Conservation (phyloP, 2,113 vertebrate species). For the Bujurquina vittata region DNA sequence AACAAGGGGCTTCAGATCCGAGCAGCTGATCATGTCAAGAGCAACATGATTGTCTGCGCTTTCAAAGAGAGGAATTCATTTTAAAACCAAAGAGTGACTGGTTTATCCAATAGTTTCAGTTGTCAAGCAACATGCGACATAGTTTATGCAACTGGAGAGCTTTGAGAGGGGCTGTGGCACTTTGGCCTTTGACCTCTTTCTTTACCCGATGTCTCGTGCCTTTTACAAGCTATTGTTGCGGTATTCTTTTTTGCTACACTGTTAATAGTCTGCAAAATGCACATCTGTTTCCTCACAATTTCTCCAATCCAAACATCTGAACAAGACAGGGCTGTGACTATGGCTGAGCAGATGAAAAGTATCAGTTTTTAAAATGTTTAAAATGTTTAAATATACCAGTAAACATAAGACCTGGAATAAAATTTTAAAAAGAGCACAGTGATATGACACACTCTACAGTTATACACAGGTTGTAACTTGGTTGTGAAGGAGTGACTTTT, state of each 20-base stretch:
- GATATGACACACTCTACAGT: background rate
- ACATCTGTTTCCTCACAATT: background rate
- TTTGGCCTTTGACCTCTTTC: background rate
- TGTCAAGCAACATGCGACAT: background rate
- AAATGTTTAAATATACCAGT: background rate
- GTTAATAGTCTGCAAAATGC: background rate
- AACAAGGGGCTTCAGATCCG: conserved; percentile 42
- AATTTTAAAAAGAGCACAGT: background rate
- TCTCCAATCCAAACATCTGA: background rate
- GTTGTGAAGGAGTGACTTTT: background rate
- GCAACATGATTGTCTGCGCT: background rate
- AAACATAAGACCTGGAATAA: background rate
- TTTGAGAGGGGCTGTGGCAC: background rate
- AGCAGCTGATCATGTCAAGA: conserved; percentile 53
- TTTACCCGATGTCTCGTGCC: background rate
- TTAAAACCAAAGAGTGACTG: background rate
- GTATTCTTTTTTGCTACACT: background rate
- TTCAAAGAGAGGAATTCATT: background rate
- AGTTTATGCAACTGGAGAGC: background rate
- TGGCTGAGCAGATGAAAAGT: background rate
- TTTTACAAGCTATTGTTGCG: background rate
- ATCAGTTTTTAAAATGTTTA: background rate
- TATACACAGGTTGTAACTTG: background rate
- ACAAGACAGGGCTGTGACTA: background rate
- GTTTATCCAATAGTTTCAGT: background rate